Evolutionary conservation across 1,140 invertebrate species (phyloP).

Genomic region (Procambarus clarkii): DNA sequence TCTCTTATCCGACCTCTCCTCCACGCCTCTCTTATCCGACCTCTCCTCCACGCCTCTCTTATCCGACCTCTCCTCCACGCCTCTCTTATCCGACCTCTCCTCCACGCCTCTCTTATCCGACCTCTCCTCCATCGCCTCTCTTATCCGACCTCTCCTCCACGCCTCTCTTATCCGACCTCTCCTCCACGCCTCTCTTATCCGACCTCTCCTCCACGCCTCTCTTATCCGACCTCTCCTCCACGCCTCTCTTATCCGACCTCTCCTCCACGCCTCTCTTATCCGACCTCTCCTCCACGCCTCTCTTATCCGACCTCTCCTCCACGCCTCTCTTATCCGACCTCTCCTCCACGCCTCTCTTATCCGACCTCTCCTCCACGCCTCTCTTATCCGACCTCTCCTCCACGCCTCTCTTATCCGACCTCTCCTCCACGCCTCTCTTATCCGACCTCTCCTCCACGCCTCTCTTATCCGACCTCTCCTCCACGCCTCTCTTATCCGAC

Average conservation of each 20-base stretch:
- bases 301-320: background rate
- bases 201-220: background rate
- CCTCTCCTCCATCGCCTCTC: background rate
- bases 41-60: too few relatives aligned
- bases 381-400: too few relatives aligned
- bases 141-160: background rate
- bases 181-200: background rate
- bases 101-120: too few relatives aligned
- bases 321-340: too few relatives aligned
- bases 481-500: too few relatives aligned
- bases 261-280: too few relatives aligned
- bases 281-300: background rate
- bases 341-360: background rate
- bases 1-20: too few relatives aligned
- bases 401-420: background rate
- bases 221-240: background rate
- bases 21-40: background rate
- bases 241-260: background rate
- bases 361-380: background rate
- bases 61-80: background rate
- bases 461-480: background rate
- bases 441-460: background rate
- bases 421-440: too few relatives aligned
- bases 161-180: too few relatives aligned
- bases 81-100: background rate